phyloP scores from a whole-genome alignment of 2,888 invertebrate species.

The Nomada hirtipes region DNA sequence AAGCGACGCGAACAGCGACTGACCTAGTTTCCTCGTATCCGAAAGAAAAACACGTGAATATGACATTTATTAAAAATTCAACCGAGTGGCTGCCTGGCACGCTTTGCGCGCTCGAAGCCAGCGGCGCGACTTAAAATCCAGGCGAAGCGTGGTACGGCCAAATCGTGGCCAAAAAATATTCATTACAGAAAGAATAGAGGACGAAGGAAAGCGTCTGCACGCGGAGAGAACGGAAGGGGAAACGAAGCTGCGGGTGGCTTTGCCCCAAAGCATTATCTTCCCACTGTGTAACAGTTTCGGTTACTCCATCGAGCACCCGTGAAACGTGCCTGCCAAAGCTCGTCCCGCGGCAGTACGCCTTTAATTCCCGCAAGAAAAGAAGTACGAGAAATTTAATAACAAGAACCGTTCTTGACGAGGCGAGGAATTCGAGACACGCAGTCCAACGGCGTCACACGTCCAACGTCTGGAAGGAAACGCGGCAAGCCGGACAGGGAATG shows the following conservation, averaged over 20 bases:
- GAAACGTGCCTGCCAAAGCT: background rate
- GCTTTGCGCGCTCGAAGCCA: constrained; percentile 42
- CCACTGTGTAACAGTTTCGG: background rate
- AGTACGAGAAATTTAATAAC: constrained; percentile 27
- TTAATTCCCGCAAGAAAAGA: background rate
- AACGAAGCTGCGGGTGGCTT: background rate
- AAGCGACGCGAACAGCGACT: constrained; percentile 32
- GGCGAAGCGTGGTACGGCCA: constrained; percentile 31
- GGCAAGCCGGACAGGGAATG: background rate
- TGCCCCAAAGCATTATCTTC: background rate
- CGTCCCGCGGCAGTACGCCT: background rate
- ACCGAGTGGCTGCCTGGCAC: constrained; percentile 63
- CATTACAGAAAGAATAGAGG: constrained; percentile 22
- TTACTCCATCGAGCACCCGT: background rate
- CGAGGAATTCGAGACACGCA: constrained; percentile 2
- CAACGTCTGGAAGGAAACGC: background rate
- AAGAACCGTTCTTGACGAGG: background rate
- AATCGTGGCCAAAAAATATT: constrained; percentile 52
- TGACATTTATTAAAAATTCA: constrained; percentile 69
- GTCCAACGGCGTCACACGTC: background rate
- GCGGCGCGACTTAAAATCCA: constrained; percentile 7
- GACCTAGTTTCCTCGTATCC: constrained; percentile 54
- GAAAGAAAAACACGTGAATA: constrained; percentile 60
- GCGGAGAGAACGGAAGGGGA: background rate
- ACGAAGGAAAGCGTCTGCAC: background rate